Conservation (phyloP, 2,797 vertebrate species). For the Pseudomugil tenellus region DNA sequence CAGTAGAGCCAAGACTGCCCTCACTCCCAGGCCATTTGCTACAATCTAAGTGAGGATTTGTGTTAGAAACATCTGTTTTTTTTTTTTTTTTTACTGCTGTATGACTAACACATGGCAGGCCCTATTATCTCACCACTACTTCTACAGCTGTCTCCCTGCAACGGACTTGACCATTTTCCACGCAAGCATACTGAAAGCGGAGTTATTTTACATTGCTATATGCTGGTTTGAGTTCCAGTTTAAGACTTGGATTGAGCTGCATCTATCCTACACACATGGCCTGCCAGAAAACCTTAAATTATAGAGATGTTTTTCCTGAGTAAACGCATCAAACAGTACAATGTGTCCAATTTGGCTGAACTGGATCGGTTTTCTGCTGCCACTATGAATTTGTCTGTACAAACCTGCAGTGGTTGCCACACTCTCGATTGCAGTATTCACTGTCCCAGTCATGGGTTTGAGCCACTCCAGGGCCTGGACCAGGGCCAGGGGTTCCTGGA, state of each 20-base stretch:
- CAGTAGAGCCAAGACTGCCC: conserved; percentile 21
- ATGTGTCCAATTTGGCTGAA: neutral
- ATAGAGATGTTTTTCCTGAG: neutral
- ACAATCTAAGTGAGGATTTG: conserved; percentile 49
- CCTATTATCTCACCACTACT: conserved; percentile 73
- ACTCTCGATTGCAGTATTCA: conserved; percentile 95
- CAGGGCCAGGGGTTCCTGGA: conserved; percentile 88
- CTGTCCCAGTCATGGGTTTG: conserved; percentile 92
- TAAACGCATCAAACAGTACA: neutral
- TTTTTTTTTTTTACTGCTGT: conserved; percentile 47
- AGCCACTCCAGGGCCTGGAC: conserved; percentile 84
- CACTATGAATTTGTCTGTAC: conserved; percentile 33
- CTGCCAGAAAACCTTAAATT: conserved; percentile 10
- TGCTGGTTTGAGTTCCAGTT: conserved; percentile 11
- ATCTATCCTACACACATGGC: conserved; percentile 9
- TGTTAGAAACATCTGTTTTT: conserved; percentile 54
- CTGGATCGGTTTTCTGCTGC: neutral
- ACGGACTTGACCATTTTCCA: conserved; percentile 50
- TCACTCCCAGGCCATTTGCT: conserved; percentile 42
- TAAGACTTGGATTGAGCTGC: neutral
- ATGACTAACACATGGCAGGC: conserved; percentile 69
- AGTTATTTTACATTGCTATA: conserved; percentile 25
- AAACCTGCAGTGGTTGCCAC: conserved; percentile 96
- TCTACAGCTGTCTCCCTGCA: conserved; percentile 64
- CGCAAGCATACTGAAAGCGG: conserved; percentile 50